Base-by-base conservation (phyloP, 2,888 invertebrate genomes). In the Furcula furcula region DNA sequence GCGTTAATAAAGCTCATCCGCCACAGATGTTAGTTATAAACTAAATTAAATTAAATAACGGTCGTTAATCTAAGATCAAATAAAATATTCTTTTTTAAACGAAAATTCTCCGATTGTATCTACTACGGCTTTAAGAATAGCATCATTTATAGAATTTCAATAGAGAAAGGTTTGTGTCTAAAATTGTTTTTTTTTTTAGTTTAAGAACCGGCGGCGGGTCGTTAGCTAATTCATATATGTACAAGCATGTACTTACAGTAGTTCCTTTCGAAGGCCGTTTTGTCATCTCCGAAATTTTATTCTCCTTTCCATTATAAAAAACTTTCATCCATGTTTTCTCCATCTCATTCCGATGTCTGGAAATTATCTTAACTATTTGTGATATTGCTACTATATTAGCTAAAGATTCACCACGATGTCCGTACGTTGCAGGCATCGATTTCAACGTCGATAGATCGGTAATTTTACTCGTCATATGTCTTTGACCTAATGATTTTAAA, bases 331-430 rank as follows among this genome's bases (percentile, higher is more conserved):
- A 93, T 0, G 94, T 93, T 34, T 90, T 73, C 26, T 76, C 58
- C 1, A 69, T 67, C 26, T 21, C 21, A 4, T 65, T 57, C 34
- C 74, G 63, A 42, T 70, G 61, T 46, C 91, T 89, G 3, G 94
- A 91, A 29, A 84, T 89, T 40, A 96, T 89, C 44, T 89, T 90
- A 2, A 95, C 70, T 29, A 67, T 67, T 41, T 90, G 75, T 1
- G 93, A 91, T 12, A 91, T 65, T 36, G 89, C 82, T 28, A 89
- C 76, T 30, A 94, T 89, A 67, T 91, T 93, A 2, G 93, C 90
- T 28, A 95, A 62, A 13, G 93, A 90, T 78, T 93, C 92, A 5
- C 94, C 94, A 41, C 91, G 81, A 61, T 83, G 93, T n/a, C 94
- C 94, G 81, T 91, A 93, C 42, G 79, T 85, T 46, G 82, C 78